These are phyloP conservation scores for Drosophila baimaii DNA, from an alignment of 1,140 invertebrate genomes.

Conservation along the genomic window DNA sequence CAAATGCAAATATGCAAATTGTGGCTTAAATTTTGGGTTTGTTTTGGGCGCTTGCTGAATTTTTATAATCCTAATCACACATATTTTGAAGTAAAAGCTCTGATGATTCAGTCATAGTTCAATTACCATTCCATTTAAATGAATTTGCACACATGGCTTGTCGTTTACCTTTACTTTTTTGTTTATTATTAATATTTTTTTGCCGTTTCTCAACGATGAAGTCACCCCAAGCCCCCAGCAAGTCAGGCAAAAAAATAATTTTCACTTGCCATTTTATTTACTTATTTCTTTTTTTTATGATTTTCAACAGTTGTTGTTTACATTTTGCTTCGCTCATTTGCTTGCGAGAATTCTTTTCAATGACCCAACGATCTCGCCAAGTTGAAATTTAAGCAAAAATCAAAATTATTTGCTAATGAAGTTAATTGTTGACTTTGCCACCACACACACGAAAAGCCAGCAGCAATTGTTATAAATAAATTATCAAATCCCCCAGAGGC, in stretches of 20 bases:
- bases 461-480: slow-evolving; percentile 55
- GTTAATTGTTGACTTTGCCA: slow-evolving; percentile 59
- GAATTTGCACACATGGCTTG: slow-evolving; percentile 30
- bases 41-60: slow-evolving; percentile 27
- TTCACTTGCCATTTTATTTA: slow-evolving; percentile 49
- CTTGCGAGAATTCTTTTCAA: slow-evolving; percentile 10
- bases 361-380: slow-evolving; percentile 12
- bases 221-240: slow-evolving; percentile 40
- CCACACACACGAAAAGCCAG: slow-evolving; percentile 1
- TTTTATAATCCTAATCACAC: slow-evolving; percentile 12
- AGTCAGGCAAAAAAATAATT: slow-evolving; percentile 22
- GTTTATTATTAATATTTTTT: slow-evolving; percentile 28
- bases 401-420: slow-evolving; percentile 51
- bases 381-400: slow-evolving; percentile 9
- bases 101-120: slow-evolving; percentile 36
- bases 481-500: slow-evolving; percentile 50
- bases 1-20: slow-evolving; percentile 51
- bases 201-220: slow-evolving; percentile 36
- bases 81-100: slow-evolving; percentile 4
- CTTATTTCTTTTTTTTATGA: slow-evolving; percentile 39
- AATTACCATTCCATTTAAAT: slow-evolving; percentile 22
- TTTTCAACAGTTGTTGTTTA: slow-evolving; percentile 38
- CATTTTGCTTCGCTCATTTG: slow-evolving; percentile 25
- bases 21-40: slow-evolving; percentile 25
- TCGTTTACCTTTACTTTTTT: slow-evolving; percentile 19